Percentiles rank a stretch among this genome's conserved stretches.
These are phyloP conservation scores for Pachycephala philippinensis DNA, from an alignment of 2,113 vertebrate genomes.

Conservation along the genomic window DNA sequence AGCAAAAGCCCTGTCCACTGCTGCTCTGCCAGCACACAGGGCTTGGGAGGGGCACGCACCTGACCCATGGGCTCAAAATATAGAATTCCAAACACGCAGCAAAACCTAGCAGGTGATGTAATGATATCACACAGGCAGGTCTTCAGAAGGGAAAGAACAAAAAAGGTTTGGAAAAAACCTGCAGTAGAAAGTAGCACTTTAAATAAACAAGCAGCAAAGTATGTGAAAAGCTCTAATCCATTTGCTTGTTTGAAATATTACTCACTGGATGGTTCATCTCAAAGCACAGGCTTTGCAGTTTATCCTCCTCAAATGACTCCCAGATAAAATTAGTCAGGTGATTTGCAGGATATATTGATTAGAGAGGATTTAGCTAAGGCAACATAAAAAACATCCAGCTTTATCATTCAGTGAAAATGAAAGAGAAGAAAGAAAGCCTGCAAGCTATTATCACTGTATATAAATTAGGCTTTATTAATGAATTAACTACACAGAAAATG, in stretches of 20 bases:
- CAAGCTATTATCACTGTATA: background rate
- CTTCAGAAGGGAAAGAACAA: background rate
- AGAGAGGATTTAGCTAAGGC: constrained; percentile 17
- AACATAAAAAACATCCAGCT: constrained; percentile 7
- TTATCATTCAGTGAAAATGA: constrained; percentile 5
- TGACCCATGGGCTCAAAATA: background rate
- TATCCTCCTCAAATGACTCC: background rate
- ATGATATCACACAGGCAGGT: background rate
- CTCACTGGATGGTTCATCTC: background rate
- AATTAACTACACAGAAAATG: background rate
- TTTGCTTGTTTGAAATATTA: constrained; percentile 3
- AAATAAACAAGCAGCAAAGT: background rate
- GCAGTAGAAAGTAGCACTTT: background rate
- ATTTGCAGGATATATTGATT: constrained; percentile 53
- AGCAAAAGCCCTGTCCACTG: background rate
- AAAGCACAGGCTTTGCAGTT: background rate
- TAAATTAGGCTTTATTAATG: constrained; percentile 2
- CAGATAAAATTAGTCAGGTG: constrained; percentile 41
- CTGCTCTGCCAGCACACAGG: background rate
- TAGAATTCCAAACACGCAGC: background rate
- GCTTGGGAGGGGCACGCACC: background rate
- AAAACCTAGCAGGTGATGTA: background rate
- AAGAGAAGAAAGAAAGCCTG: background rate
- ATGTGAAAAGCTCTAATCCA: background rate
- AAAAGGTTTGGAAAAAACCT: background rate